phyloP scores from a whole-genome alignment of 2,888 invertebrate species.

The Cerceris ruficornis region DNA sequence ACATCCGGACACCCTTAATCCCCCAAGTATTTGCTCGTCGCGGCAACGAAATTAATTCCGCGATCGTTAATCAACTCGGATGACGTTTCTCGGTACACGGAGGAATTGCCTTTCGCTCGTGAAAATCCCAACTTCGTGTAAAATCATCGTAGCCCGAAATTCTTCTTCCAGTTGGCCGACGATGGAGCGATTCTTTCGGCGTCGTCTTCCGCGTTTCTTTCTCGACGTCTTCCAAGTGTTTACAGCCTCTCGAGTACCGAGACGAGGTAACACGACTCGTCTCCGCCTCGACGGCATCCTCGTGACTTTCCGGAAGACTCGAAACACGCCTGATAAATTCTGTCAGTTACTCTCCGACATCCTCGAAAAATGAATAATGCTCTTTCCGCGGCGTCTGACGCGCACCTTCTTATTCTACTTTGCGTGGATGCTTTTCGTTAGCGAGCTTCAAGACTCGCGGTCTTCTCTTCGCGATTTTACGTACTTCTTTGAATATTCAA shows the following conservation, averaged over 20 bases:
- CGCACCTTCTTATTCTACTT: too few relatives aligned
- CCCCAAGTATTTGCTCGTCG: constrained; percentile 52
- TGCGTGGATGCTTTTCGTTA: too few relatives aligned
- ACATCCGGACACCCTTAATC: constrained; percentile 38
- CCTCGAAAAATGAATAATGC: background rate
- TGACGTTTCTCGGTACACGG: constrained; percentile 52
- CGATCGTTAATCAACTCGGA: constrained; percentile 60
- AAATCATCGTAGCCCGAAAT: too few relatives aligned
- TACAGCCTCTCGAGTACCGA: too few relatives aligned
- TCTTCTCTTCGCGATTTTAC: too few relatives aligned
- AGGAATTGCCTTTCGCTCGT: constrained; percentile 47
- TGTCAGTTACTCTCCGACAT: background rate
- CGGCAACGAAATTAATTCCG: constrained; percentile 59
- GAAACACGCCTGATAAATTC: constrained; percentile 3
- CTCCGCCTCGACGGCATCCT: background rate
- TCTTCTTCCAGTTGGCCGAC: too few relatives aligned
- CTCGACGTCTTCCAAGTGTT: too few relatives aligned
- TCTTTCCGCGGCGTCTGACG: background rate
- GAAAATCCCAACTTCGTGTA: too few relatives aligned
- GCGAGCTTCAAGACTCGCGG: too few relatives aligned
- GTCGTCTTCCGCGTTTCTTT: too few relatives aligned
- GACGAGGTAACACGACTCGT: background rate
- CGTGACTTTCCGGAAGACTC: constrained; percentile 4
- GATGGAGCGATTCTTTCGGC: too few relatives aligned
- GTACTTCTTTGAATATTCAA: too few relatives aligned